These are phyloP conservation scores for Eupithecia vulgata DNA, from an alignment of 2,888 invertebrate species.

Conservation along the genomic window DNA sequence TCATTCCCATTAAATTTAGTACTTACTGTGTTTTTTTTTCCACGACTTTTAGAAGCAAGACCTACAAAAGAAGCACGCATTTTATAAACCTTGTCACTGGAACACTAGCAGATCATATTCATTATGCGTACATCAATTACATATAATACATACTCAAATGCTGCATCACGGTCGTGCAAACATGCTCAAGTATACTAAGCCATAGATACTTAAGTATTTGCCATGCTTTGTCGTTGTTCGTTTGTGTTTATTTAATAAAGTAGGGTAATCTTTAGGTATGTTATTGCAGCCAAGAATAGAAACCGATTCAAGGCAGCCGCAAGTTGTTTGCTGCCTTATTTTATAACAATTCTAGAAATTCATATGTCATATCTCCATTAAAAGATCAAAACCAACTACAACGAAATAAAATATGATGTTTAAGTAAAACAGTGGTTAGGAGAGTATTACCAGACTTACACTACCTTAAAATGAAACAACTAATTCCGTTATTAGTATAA, in stretches of 20 bases:
- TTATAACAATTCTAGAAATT: not conserved
- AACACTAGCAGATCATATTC: not conserved
- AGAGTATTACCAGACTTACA: not conserved
- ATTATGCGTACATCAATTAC: not conserved
- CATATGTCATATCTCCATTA: not conserved
- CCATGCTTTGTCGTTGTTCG: not conserved
- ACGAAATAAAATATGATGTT: not conserved
- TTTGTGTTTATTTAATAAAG: not conserved
- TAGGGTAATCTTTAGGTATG: not conserved
- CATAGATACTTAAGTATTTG: not conserved
- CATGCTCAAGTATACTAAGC: slow-evolving; percentile 15
- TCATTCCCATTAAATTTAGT: slow-evolving; percentile 18
- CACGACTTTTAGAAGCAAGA: slow-evolving; percentile 30
- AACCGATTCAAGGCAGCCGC: not conserved
- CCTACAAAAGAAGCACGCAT: slow-evolving; percentile 33
- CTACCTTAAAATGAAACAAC: not conserved
- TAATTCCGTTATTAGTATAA: not conserved
- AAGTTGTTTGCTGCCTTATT: not conserved
- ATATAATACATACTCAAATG: slow-evolving; percentile 7
- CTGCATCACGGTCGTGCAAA: slow-evolving; percentile 23
- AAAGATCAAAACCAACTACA: not conserved
- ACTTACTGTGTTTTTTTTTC: slow-evolving; percentile 32
- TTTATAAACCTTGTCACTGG: slow-evolving; percentile 17
- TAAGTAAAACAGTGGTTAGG: not conserved
- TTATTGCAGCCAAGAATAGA: not conserved